Base-by-base conservation (phyloP, 2,113 vertebrate genomes). In the Hiodon alosoides region DNA sequence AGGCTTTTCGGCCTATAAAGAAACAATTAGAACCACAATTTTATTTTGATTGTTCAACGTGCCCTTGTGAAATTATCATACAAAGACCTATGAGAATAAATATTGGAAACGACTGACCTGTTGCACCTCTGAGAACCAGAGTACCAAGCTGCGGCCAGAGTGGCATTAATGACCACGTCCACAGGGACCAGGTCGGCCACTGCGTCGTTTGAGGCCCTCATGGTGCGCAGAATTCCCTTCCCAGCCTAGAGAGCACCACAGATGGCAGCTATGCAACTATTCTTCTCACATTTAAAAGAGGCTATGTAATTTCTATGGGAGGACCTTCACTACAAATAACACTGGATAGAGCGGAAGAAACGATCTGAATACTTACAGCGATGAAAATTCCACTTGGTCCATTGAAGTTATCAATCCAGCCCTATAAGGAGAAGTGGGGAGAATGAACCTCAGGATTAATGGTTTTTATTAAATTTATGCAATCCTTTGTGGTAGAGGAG, bases 391-490 rank as follows among this genome's bases (percentile, higher is more conserved):
- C 97, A 89, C 96, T 98, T 11, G 97, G 96, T 83, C 96, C 97
- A 79, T 99, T 97, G 87, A 96, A 98, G 87, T 97, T 99, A 90
- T 99, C 97, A 78, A 99, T 98, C 97, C 97, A 98, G 76, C 97
- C 97, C 97, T 99, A 79, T 83, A 73, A 78, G 69, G 13, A 78
- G 7, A 14, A 69, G 64, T 11, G 55, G 7, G 7, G 81, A 86
- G 81, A 73, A 55, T 60, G 9, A 31, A 60, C 11, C 67, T 9
- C 51, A 50, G 7, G 46, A 69, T 16, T 62, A 62, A 62, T 31
- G 31, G 31, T 31, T 31, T 31, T 31, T 31, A 31, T 31, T 31
- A 31, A 31, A 31, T 31, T 31, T 31, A 31, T 31, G 31, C 31
- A 31, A 31, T 31, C 31, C 31, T 31, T 31, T 31, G 31, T 31